Evolutionary conservation across 2,797 vertebrate genomes (phyloP).

Genomic region (Acrossocheilus wenchowensis): DNA sequence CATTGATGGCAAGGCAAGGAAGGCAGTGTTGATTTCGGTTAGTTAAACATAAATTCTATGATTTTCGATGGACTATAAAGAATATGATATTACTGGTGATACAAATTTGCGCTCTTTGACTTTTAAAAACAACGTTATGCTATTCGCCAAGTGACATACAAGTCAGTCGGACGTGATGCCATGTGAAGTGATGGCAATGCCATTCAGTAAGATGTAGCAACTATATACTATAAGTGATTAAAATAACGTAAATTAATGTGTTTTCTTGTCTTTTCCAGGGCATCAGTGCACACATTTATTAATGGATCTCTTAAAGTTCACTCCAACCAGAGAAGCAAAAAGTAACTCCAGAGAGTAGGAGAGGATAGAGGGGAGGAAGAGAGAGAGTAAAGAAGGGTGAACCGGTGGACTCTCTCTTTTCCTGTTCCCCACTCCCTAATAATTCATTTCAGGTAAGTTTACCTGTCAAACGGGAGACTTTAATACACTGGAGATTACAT

Average conservation of each 20-base stretch:
- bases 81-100: neutral
- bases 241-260: neutral
- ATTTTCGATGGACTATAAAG: neutral
- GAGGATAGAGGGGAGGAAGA: slow-evolving; percentile 27
- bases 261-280: slow-evolving; percentile 40
- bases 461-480: neutral
- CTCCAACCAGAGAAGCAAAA: slow-evolving; percentile 36
- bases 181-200: neutral
- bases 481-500: neutral
- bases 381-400: slow-evolving; percentile 31
- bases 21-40: neutral
- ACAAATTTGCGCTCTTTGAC: neutral
- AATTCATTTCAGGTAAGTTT: slow-evolving; percentile 20
- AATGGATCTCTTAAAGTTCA: slow-evolving; percentile 42
- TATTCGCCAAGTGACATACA: neutral
- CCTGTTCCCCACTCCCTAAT: slow-evolving; percentile 7
- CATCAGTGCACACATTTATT: slow-evolving; percentile 40
- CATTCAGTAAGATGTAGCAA: neutral
- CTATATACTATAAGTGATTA: neutral
- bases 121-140: neutral
- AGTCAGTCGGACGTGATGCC: slow-evolving; percentile 8
- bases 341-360: slow-evolving; percentile 29
- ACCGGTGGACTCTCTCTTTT: slow-evolving; percentile 37
- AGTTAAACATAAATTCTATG: neutral
- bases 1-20: slow-evolving; percentile 9